Percentiles rank a stretch among this genome's conserved stretches.
Evolutionary conservation across 1,140 invertebrate genomes (phyloP).

Genomic region (Lepidurus arcticus): DNA sequence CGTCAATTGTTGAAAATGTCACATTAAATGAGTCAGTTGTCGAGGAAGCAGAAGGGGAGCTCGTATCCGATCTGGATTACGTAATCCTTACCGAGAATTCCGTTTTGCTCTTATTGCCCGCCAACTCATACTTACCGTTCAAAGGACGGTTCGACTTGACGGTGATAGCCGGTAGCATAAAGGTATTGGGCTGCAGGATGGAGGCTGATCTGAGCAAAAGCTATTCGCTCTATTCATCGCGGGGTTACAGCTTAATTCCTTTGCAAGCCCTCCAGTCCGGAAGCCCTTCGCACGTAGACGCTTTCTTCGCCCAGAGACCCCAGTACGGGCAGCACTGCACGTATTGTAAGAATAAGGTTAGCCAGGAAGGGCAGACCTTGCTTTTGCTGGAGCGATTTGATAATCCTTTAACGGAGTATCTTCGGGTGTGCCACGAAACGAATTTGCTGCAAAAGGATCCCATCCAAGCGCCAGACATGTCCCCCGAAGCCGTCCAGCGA

Average conservation of each 20-base stretch:
- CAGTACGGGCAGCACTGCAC: not conserved
- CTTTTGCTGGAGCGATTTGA: constrained; percentile 24
- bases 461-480: constrained; percentile 25
- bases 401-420: not conserved
- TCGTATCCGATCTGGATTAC: constrained; percentile 10
- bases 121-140: constrained; percentile 29
- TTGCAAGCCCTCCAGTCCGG: constrained; percentile 25
- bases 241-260: constrained; percentile 32
- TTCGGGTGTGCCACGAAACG: not conserved
- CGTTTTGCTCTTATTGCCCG: constrained; percentile 29
- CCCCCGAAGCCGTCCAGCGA: not conserved
- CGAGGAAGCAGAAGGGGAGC: not conserved
- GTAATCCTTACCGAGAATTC: constrained; percentile 8
- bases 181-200: constrained; percentile 23
- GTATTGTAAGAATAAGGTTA: not conserved
- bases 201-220: constrained; percentile 9
- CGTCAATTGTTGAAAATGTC: not conserved
- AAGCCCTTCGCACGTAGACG: not conserved
- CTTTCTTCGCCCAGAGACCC: not conserved
- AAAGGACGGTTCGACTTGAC: constrained; percentile 30
- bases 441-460: constrained; percentile 25
- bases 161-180: constrained; percentile 15
- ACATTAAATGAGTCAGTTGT: not conserved
- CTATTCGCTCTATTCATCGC: constrained; percentile 23
- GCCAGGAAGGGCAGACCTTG: constrained; percentile 15